A percentile compares a stretch with the other conserved stretches of the same genome.
Conservation (phyloP, 2,888 invertebrate species). For the Aethes cnicana region DNA sequence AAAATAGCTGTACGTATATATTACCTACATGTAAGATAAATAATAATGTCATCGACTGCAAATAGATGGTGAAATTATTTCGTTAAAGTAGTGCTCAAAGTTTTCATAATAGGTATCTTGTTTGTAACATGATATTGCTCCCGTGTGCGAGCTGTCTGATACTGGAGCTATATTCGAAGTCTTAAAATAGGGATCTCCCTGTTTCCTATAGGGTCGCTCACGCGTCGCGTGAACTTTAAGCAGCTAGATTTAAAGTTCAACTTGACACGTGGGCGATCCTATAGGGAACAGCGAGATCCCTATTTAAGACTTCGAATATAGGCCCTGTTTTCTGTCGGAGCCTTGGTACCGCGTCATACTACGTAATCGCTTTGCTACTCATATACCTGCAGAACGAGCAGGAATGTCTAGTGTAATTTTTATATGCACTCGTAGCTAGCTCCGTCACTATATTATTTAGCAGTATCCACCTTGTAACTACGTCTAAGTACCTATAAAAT, state of each 20-base stretch:
- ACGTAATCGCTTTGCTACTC: constrained; percentile 26
- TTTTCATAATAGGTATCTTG: constrained; percentile 2
- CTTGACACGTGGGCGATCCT: too few species aligned
- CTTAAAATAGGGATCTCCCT: too few species aligned
- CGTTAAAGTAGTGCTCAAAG: constrained; percentile 20
- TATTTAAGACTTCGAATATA: neutral
- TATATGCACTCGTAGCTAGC: constrained; percentile 64
- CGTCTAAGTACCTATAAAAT: constrained; percentile 57
- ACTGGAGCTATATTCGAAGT: too few species aligned
- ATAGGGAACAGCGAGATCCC: too few species aligned
- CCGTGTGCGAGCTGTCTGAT: neutral
- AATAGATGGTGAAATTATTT: constrained; percentile 7
- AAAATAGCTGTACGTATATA: constrained; percentile 59
- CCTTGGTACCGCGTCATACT: constrained; percentile 39
- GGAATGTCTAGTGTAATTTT: constrained; percentile 41
- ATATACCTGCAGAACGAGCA: constrained; percentile 26
- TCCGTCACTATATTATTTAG: constrained; percentile 60
- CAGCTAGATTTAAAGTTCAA: too few species aligned
- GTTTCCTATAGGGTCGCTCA: too few species aligned
- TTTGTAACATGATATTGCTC: neutral
- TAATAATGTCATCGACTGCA: constrained; percentile 22
- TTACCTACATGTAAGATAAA: constrained; percentile 35
- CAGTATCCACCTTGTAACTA: constrained; percentile 46
- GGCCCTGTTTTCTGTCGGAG: constrained; percentile 44
- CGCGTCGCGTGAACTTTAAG: too few species aligned